Evolutionary conservation across 2,113 vertebrate genomes (phyloP), one percentile per base, ranked within the genome.

Genomic region (Coracopsis vasa): DNA sequence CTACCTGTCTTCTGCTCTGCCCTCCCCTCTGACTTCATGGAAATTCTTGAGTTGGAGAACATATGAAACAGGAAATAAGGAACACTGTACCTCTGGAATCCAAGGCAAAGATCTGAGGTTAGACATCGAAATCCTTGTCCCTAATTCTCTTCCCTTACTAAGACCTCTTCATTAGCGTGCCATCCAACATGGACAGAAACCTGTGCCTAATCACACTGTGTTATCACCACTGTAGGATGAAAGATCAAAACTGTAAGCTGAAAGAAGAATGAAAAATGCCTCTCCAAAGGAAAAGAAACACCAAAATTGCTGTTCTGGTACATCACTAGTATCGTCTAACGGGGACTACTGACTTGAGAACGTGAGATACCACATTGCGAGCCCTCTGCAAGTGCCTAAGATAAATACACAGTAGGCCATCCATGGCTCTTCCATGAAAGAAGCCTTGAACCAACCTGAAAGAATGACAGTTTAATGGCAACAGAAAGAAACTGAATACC

Each of bases 251-350:
- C 54, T 39, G 11, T 39, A 61, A 72, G 41, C 37, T 54, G 42
- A 60, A 74, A 77, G 11, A 66, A 80, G 14, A 13, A 81, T 54
- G 50, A 47, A 84, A 95, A 94, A 78, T 39, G 20, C 13, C n/a
- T 71, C 69, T 62, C 17, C 35, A 80, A 77, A 70, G 35, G 67
- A 80, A 81, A 84, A 61, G 61, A 75, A 71, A 61, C 24, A 53
- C 19, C 4, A 3, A 45, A 86, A 70, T 29, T 50, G 20, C 37
- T 58, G 15, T 62, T 92, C 21, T 37, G n/a, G 42, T 70, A 62
- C 27, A 44, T 61, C 28, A 39, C 0, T 47, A 37, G 16, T 64
- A 65, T 53, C 0, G 0, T 37, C 58, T 64, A 33, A 33, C 1
- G 24, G 2, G 86, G 42, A 27, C 60, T 37, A 45, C 7, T n/a